Conservation (phyloP, 2,888 invertebrate species). For the Lithosia quadra region DNA sequence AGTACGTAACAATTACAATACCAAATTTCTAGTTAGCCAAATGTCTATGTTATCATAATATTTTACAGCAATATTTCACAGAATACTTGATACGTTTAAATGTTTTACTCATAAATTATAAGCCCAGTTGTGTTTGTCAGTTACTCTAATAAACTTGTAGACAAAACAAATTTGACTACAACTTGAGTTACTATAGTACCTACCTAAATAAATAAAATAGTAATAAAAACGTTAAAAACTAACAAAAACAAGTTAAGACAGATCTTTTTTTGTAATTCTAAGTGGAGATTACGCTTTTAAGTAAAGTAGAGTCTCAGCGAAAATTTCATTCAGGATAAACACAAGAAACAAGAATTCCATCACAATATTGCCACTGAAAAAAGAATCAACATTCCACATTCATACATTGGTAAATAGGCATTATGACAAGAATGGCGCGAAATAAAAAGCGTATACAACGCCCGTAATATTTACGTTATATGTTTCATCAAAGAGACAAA, state of each 20-base stretch:
- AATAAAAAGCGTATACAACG: conserved; percentile 62
- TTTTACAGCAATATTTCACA: conserved; percentile 28
- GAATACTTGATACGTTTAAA: conserved; percentile 36
- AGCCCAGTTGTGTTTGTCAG: conserved; percentile 26
- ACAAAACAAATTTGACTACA: conserved; percentile 1
- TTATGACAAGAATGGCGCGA: conserved; percentile 56
- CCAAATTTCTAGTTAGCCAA: background rate
- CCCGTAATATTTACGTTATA: conserved; percentile 53
- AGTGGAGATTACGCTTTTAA: conserved; percentile 20
- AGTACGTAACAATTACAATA: background rate
- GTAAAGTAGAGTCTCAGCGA: conserved; percentile 14
- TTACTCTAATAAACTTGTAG: conserved; percentile 9
- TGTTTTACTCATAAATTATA: conserved; percentile 33
- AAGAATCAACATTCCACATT: conserved; percentile 51
- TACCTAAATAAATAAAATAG: conserved; percentile 3
- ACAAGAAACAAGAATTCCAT: conserved; percentile 22
- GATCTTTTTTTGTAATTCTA: conserved; percentile 5
- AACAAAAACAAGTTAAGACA: conserved; percentile 10
- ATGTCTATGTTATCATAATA: conserved; percentile 31
- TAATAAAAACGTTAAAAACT: background rate
- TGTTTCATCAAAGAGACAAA: conserved; percentile 67
- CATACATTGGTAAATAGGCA: conserved; percentile 61
- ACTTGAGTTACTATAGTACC: conserved; percentile 4
- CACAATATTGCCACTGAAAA: conserved; percentile 29
- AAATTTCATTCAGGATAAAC: conserved; percentile 19